Conservation (phyloP, 2,797 vertebrate genomes). For the Syngnathus acus region DNA sequence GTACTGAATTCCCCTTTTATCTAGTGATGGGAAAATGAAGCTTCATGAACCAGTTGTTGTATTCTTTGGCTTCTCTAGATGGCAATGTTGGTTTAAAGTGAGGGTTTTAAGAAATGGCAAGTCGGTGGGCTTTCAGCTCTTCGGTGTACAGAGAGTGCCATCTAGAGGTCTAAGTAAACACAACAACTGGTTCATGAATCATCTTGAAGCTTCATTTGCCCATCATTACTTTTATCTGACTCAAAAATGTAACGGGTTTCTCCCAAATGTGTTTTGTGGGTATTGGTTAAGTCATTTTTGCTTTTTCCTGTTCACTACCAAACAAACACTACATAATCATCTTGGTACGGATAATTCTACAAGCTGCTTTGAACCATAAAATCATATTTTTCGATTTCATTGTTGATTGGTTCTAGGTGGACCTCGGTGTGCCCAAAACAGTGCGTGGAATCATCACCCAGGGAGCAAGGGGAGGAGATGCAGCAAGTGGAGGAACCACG, state of each 20-base stretch:
- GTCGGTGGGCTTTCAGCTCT: too few relatives aligned
- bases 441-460: conserved; percentile 89
- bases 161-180: too few relatives aligned
- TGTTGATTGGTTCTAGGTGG: conserved; percentile 67
- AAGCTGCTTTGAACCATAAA: not conserved
- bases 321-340: not conserved
- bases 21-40: too few relatives aligned
- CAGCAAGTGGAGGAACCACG: conserved; percentile 59
- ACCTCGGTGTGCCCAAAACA: conserved; percentile 77
- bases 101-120: too few relatives aligned
- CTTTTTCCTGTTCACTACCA: not conserved
- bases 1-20: not conserved
- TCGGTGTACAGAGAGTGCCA: too few relatives aligned
- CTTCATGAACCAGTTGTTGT: too few relatives aligned
- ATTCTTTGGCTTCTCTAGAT: too few relatives aligned
- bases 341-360: not conserved
- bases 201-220: too few relatives aligned
- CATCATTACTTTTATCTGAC: not conserved
- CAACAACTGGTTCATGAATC: too few relatives aligned
- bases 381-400: not conserved
- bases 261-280: not conserved
- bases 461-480: conserved; percentile 86
- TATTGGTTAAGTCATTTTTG: not conserved
- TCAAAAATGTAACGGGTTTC: not conserved
- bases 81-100: too few relatives aligned